A percentile compares a stretch with the other conserved stretches of the same genome.
Conservation (phyloP, 2,113 vertebrate genomes). For the Notarius quadriscutis region DNA sequence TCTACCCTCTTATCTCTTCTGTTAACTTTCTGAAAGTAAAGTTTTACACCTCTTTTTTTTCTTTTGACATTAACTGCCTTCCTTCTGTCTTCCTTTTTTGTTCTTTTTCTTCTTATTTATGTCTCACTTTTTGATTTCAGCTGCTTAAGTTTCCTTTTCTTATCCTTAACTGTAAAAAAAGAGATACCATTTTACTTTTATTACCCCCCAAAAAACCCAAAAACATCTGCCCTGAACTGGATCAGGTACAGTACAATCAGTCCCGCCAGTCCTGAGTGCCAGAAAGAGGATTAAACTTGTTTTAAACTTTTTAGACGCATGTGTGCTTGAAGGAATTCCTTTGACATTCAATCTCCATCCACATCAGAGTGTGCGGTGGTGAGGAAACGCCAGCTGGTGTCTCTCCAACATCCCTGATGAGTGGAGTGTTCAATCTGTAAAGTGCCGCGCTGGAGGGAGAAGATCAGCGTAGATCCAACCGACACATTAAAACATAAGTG, state of each 20-base stretch:
- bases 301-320: conserved; percentile 20
- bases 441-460: background rate
- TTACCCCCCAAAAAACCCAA: background rate
- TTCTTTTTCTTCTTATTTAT: background rate
- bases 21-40: background rate
- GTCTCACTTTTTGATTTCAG: background rate
- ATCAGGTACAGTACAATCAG: background rate
- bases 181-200: background rate
- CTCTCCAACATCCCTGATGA: conserved; percentile 30
- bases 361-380: conserved; percentile 36
- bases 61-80: background rate
- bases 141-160: background rate
- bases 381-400: conserved; percentile 41
- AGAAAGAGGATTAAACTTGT: conserved; percentile 36
- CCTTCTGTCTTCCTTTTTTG: background rate
- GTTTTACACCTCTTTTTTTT: background rate
- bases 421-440: conserved; percentile 24
- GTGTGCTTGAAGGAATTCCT: conserved; percentile 61
- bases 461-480: background rate
- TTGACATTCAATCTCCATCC: conserved; percentile 68
- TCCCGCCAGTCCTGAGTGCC: background rate
- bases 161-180: background rate
- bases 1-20: background rate
- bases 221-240: background rate
- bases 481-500: background rate